Conservation (phyloP, 2,113 vertebrate species). For the Ciconia boyciana region DNA sequence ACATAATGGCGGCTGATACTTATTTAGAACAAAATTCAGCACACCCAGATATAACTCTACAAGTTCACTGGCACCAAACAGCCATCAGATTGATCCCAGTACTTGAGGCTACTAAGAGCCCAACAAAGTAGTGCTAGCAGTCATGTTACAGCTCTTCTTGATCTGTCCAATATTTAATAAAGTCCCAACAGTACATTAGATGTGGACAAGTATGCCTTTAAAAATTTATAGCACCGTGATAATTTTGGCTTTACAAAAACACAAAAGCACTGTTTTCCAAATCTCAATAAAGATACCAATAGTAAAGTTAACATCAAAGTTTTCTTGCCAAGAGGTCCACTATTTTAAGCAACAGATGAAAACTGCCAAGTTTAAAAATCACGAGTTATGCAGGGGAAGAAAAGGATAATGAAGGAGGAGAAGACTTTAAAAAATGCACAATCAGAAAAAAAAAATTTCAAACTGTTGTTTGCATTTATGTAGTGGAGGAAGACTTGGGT, state of each 20-base stretch:
- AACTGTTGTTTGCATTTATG: neutral
- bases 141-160: neutral
- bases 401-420: neutral
- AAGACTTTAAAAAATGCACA: neutral
- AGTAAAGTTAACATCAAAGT: neutral
- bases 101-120: accelerated
- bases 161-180: neutral
- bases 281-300: neutral
- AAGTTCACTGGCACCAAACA: neutral
- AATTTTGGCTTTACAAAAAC: neutral
- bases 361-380: neutral
- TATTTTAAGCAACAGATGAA: neutral
- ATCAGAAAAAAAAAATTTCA: neutral
- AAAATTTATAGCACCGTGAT: neutral
- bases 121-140: neutral
- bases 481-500: neutral
- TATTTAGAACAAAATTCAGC: neutral
- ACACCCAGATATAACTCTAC: neutral
- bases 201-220: neutral
- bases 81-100: neutral
- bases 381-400: neutral
- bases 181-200: neutral
- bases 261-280: neutral
- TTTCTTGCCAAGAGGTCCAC: neutral
- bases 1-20: neutral